These are phyloP conservation scores for Leuciscus idus DNA, from an alignment of 2,113 vertebrate genomes.

Conservation along the genomic window DNA sequence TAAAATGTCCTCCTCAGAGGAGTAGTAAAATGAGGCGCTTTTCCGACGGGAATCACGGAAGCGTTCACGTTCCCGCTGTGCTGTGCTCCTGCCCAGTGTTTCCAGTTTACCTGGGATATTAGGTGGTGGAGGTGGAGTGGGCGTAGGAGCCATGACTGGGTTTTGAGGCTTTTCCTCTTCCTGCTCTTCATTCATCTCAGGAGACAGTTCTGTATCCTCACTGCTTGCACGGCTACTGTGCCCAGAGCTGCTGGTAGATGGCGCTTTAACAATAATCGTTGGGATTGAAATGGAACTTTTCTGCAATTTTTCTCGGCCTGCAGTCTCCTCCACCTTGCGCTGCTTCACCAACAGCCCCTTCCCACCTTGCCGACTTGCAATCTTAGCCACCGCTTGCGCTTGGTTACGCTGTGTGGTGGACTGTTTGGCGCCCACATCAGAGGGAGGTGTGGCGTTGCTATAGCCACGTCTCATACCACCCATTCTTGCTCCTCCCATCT, in stretches of 20 bases:
- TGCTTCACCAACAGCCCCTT: conserved; percentile 83
- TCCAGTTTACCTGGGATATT: conserved; percentile 79
- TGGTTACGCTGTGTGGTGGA: conserved; percentile 67
- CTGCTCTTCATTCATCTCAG: conserved; percentile 68
- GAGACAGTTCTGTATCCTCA: conserved; percentile 79
- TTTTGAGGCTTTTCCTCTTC: conserved; percentile 45
- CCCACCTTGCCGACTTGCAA: conserved; percentile 62
- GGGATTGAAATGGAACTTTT: conserved; percentile 93
- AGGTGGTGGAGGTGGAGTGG: conserved; percentile 72
- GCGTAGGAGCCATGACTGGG: conserved; percentile 59
- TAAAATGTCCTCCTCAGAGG: conserved; percentile 82
- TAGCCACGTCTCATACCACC: conserved; percentile 77
- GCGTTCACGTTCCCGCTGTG: conserved; percentile 85
- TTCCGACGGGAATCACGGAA: conserved; percentile 87
- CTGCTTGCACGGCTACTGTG: conserved; percentile 93
- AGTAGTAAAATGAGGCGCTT: conserved; percentile 88
- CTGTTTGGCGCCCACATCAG: conserved; percentile 71
- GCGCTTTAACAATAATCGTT: conserved; percentile 91
- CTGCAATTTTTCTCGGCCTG: conserved; percentile 66
- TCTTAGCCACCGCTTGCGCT: conserved; percentile 55
- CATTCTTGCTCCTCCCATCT: conserved; percentile 76
- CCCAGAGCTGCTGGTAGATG: conserved; percentile 92
- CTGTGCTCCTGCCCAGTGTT: conserved; percentile 78
- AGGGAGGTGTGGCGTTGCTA: conserved; percentile 78
- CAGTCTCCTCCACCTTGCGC: conserved; percentile 84